Evolutionary conservation across 2,888 invertebrate genomes (phyloP).

Genomic region (Drosophila neonasuta): DNA sequence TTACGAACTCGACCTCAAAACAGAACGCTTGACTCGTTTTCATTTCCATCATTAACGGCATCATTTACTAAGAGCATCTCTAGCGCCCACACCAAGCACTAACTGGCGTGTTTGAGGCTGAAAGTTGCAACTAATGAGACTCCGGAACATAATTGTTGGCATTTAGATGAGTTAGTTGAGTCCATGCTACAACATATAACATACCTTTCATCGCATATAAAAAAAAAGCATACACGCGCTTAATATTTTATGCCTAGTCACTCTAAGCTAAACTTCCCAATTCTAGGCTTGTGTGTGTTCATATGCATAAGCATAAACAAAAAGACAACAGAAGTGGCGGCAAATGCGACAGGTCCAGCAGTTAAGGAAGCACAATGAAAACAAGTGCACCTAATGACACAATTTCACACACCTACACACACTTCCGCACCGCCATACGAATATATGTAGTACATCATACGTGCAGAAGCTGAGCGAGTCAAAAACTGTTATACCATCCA

Average conservation of each 20-base stretch:
- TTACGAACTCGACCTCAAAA: conserved; percentile 69
- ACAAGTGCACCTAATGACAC: conserved; percentile 78
- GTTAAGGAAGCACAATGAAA: conserved; percentile 65
- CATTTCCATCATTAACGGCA: conserved; percentile 74
- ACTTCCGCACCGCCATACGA: conserved; percentile 2
- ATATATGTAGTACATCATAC: not conserved
- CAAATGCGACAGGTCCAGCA: conserved; percentile 48
- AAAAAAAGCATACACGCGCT: conserved; percentile 16
- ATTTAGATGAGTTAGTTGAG: conserved; percentile 51
- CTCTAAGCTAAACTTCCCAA: conserved; percentile 4
- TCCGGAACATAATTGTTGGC: conserved; percentile 75
- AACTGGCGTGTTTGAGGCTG: conserved; percentile 55
- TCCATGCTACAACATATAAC: conserved; percentile 25
- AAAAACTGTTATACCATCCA: conserved; percentile 49
- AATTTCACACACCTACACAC: conserved; percentile 57
- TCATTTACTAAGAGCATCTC: conserved; percentile 57
- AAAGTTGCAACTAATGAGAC: conserved; percentile 74
- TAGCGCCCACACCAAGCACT: conserved; percentile 9
- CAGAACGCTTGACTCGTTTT: conserved; percentile 54
- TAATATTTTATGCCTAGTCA: conserved; percentile 17
- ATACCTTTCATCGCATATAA: conserved; percentile 35
- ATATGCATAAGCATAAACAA: conserved; percentile 54
- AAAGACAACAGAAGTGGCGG: conserved; percentile 44
- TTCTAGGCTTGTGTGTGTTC: conserved; percentile 7
- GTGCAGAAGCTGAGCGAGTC: conserved; percentile 8